Conservation (phyloP, 2,113 vertebrate species). For the Setophaga petechia region DNA sequence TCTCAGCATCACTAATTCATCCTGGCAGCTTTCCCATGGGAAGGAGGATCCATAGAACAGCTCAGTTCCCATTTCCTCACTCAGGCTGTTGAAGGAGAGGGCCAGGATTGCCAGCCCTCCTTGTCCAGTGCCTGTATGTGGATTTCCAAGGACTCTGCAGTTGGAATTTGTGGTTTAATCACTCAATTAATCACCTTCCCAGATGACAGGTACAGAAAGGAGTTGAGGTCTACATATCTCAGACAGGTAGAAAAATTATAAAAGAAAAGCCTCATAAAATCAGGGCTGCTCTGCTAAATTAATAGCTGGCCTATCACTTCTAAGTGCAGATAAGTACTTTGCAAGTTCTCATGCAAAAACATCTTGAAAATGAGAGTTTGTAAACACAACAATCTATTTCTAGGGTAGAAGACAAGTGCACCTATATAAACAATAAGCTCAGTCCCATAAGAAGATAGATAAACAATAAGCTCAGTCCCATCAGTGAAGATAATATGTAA, state of each 20-base stretch:
- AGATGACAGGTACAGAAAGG: background rate
- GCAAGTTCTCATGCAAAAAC: background rate
- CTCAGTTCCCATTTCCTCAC: background rate
- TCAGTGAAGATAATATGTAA: background rate
- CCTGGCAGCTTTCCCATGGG: background rate
- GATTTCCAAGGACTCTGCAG: background rate
- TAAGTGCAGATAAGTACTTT: background rate
- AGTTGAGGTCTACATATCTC: background rate
- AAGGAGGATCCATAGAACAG: background rate
- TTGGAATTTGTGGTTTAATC: background rate
- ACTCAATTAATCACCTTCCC: background rate
- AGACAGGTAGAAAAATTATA: background rate
- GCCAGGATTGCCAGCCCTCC: background rate
- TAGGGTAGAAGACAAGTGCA: background rate
- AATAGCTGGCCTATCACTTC: background rate
- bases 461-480: background rate
- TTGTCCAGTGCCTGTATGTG: background rate
- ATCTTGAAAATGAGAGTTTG: background rate
- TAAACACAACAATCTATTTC: background rate
- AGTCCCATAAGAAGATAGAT: background rate
- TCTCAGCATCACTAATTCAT: background rate
- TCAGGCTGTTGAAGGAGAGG: background rate
- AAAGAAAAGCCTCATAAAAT: background rate
- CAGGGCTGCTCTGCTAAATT: background rate
- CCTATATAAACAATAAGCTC: background rate